A percentile compares a stretch with the other conserved stretches of the same genome.
Evolutionary conservation across 2,797 vertebrate species (phyloP).

Genomic region (Sebastes itinus): DNA sequence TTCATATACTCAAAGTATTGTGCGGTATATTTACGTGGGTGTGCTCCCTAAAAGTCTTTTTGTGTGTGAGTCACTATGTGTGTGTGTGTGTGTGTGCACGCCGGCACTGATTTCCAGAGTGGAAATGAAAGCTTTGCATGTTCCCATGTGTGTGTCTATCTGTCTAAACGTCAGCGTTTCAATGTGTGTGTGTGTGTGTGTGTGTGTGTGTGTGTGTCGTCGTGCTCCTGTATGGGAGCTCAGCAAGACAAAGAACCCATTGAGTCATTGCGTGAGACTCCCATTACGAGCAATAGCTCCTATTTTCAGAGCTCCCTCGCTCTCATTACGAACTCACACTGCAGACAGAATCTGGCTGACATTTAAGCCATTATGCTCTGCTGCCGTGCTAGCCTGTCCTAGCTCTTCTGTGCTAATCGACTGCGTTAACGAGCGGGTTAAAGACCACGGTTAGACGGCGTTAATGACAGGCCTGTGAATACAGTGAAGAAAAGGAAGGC

Average conservation of each 20-base stretch:
- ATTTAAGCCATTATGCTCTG: constrained; percentile 64
- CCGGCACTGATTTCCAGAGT: constrained; percentile 1
- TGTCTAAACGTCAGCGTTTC: constrained; percentile 23
- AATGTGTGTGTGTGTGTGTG: constrained; percentile 20
- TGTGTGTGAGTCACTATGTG: neutral
- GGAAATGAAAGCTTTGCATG: constrained; percentile 42
- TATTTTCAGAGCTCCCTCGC: constrained; percentile 68
- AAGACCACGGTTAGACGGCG: constrained; percentile 43
- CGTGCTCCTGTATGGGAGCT: constrained; percentile 37
- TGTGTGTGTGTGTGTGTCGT: constrained; percentile 22
- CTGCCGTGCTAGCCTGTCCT: constrained; percentile 21
- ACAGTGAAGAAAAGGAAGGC: constrained; percentile 21
- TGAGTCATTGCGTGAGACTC: constrained; percentile 67
- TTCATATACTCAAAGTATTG: constrained; percentile 16
- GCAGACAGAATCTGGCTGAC: constrained; percentile 69
- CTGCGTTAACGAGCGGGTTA: constrained; percentile 68
- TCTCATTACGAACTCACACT: constrained; percentile 61
- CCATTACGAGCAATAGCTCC: constrained; percentile 71
- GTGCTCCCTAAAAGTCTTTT: constrained; percentile 6
- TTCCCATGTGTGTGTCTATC: constrained; percentile 17
- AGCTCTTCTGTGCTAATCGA: constrained; percentile 55
- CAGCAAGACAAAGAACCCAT: constrained; percentile 75
- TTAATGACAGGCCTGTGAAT: constrained; percentile 51
- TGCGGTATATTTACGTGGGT: neutral
- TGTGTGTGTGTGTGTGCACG: constrained; percentile 3